Percentiles rank a stretch among this genome's conserved stretches.
phyloP scores from a whole-genome alignment of 2,888 invertebrate genomes.

The Ectemnius lituratus region DNA sequence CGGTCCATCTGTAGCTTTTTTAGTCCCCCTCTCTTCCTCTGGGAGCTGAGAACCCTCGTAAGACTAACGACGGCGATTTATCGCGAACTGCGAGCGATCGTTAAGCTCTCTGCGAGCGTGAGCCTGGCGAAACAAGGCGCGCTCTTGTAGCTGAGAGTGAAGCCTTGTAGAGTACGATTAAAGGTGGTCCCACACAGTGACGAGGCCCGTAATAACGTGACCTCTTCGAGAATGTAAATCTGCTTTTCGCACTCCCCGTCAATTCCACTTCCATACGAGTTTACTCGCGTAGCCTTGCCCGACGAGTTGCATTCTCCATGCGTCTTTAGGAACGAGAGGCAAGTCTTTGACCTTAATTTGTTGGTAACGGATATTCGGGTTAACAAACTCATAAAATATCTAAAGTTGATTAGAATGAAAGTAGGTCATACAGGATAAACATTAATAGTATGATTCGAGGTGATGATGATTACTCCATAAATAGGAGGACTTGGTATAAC shows the following conservation, averaged over 20 bases:
- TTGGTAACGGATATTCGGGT: too few species aligned
- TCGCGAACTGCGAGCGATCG: slow-evolving; percentile 57
- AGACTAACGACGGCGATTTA: slow-evolving; percentile 54
- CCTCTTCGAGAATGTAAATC: slow-evolving; percentile 26
- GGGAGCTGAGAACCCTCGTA: slow-evolving; percentile 30
- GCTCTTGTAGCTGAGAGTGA: slow-evolving; percentile 26
- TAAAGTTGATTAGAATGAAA: too few species aligned
- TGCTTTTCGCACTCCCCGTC: not conserved
- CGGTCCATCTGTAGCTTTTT: slow-evolving; percentile 6
- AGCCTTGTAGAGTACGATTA: slow-evolving; percentile 40
- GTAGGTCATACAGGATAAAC: too few species aligned
- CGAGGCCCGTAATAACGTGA: not conserved
- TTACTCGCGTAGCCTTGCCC: too few species aligned
- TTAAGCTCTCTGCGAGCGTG: slow-evolving; percentile 36
- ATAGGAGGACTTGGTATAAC: too few species aligned
- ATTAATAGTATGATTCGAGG: too few species aligned
- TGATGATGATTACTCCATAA: too few species aligned
- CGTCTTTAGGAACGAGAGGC: too few species aligned
- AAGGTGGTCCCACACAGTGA: slow-evolving; percentile 37
- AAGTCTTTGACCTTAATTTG: too few species aligned
- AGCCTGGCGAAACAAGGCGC: slow-evolving; percentile 38
- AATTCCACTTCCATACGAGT: too few species aligned
- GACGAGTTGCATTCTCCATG: too few species aligned
- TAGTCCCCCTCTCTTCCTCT: not conserved
- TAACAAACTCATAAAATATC: too few species aligned